Percentiles rank a stretch among this genome's conserved stretches.
These are phyloP conservation scores for Arizona elegans DNA, from an alignment of 2,113 vertebrate species.

Conservation along the genomic window DNA sequence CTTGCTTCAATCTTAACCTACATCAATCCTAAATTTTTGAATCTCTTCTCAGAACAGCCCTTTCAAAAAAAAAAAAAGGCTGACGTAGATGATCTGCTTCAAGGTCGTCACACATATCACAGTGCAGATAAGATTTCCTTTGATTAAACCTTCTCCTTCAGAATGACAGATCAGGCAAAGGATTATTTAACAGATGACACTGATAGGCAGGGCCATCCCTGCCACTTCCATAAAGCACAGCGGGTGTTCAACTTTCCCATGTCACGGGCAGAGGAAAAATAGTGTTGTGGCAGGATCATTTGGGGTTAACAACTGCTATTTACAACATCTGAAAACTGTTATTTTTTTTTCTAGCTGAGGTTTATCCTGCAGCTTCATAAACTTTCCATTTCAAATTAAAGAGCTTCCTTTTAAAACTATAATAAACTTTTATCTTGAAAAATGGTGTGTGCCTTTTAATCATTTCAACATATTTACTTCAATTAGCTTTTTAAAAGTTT, in stretches of 20 bases:
- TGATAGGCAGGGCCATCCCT: constrained; percentile 1
- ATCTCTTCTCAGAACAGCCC: background rate
- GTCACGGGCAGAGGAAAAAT: constrained; percentile 47
- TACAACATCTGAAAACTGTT: constrained; percentile 74
- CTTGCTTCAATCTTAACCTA: background rate
- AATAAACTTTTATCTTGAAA: constrained; percentile 76
- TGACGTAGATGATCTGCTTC: constrained; percentile 2
- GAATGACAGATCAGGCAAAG: rapidly evolving
- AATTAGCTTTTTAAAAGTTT: constrained; percentile 64
- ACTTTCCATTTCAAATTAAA: constrained; percentile 79
- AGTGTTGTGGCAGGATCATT: constrained; percentile 61
- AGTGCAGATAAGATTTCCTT: background rate
- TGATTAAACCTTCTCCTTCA: background rate
- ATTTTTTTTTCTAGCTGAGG: constrained; percentile 68
- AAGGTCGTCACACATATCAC: background rate
- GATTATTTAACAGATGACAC: background rate
- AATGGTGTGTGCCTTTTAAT: constrained; percentile 75
- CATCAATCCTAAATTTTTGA: background rate
- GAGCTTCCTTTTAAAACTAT: constrained; percentile 73
- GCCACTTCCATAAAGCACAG: constrained; percentile 52
- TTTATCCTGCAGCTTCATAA: constrained; percentile 72
- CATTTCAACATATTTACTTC: constrained; percentile 68
- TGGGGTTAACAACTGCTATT: constrained; percentile 68
- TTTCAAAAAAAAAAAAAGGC: background rate
- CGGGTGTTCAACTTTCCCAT: constrained; percentile 52